Percentiles rank a stretch among this genome's conserved stretches.
Conservation (phyloP, 2,113 vertebrate species). For the Oreamnos americanus region DNA sequence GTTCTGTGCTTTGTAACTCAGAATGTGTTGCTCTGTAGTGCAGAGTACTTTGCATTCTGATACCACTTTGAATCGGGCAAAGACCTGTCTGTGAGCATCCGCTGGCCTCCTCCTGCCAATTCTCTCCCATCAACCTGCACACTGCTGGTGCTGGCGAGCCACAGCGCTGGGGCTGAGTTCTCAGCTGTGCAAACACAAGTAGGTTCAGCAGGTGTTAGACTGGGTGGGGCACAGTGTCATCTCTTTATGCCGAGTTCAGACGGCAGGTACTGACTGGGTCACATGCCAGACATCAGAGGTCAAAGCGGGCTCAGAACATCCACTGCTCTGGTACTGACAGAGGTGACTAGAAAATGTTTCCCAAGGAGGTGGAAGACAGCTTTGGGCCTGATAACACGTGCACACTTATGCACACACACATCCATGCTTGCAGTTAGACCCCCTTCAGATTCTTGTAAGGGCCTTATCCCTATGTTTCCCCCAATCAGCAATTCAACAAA, state of each 20-base stretch:
- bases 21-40: not conserved
- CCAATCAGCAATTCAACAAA: not conserved
- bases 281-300: not conserved
- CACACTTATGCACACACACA: not conserved
- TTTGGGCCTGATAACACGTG: not conserved
- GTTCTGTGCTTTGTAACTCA: not conserved
- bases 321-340: not conserved
- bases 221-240: not conserved
- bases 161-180: not conserved
- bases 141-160: not conserved
- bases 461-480: not conserved
- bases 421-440: not conserved
- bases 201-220: not conserved
- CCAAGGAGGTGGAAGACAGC: not conserved
- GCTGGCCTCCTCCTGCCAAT: not conserved
- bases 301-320: accelerated
- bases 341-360: not conserved
- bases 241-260: not conserved
- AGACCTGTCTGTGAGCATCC: not conserved
- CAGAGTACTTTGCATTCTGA: not conserved
- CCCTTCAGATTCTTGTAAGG: not conserved
- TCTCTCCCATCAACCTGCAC: not conserved
- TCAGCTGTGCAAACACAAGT: not conserved
- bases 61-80: not conserved
- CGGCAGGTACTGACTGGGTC: not conserved